Evolutionary conservation across 2,797 vertebrate species (phyloP).

Genomic region (Acipenser ruthenus): DNA sequence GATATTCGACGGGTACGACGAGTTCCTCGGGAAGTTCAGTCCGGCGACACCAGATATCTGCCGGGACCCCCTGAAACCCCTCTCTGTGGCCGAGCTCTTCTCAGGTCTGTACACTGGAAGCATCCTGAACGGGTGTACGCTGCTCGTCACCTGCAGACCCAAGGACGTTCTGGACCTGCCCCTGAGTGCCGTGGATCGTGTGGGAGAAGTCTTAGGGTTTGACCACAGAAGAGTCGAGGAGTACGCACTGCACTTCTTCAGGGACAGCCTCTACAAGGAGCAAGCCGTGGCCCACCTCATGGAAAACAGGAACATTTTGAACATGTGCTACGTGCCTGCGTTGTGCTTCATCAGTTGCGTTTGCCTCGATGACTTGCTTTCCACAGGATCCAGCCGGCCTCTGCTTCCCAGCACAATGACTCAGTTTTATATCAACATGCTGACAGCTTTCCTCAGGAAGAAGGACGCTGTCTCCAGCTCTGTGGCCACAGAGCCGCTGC

Average conservation of each 20-base stretch:
- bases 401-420: conserved; percentile 67
- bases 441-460: conserved; percentile 55
- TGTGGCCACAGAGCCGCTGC: conserved; percentile 5
- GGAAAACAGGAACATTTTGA: conserved; percentile 52
- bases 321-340: conserved; percentile 70
- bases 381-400: conserved; percentile 10
- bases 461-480: neutral
- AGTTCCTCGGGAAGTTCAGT: conserved; percentile 52
- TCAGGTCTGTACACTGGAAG: conserved; percentile 59
- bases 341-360: conserved; percentile 75
- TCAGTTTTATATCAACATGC: conserved; percentile 72
- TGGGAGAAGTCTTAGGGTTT: conserved; percentile 71
- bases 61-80: conserved; percentile 19
- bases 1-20: conserved; percentile 84
- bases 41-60: neutral
- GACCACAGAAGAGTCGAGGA: conserved; percentile 55
- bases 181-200: conserved; percentile 38
- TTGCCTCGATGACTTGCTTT: conserved; percentile 65
- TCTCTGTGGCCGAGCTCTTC: conserved; percentile 60
- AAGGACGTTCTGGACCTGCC: conserved; percentile 56
- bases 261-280: conserved; percentile 22
- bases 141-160: conserved; percentile 72
- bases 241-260: conserved; percentile 65
- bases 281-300: conserved; percentile 54
- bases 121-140: conserved; percentile 70